phyloP scores from a whole-genome alignment of 2,113 vertebrate species.

The Otis tarda region DNA sequence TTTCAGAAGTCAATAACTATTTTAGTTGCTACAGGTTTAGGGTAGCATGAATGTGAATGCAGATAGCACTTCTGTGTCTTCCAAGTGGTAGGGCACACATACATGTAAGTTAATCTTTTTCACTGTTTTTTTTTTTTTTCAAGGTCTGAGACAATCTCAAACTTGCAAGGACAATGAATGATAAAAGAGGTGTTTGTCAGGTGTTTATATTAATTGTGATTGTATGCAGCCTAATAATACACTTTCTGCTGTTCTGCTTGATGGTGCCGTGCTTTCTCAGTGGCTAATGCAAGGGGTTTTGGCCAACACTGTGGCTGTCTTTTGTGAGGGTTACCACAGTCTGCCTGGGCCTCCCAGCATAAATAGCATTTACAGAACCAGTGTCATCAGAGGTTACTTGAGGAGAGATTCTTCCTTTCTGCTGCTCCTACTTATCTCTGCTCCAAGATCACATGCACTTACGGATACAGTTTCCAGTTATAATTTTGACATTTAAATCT shows the following conservation, averaged over 20 bases:
- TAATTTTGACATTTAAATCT: slow-evolving; percentile 3
- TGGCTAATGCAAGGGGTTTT: neutral
- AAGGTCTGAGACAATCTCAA: neutral
- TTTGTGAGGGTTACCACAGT: neutral
- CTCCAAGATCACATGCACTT: rapidly evolving
- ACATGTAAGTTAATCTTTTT: neutral
- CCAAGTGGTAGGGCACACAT: neutral
- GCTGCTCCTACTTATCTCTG: neutral
- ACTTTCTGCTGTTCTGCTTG: neutral
- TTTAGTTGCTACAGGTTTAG: neutral
- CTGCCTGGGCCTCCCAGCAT: neutral
- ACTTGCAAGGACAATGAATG: neutral
- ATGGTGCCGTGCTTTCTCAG: neutral
- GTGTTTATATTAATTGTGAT: neutral
- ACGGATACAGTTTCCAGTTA: neutral
- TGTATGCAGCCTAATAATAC: neutral
- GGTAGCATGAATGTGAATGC: neutral
- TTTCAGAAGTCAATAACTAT: neutral
- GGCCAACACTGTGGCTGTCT: neutral
- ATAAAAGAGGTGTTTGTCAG: neutral
- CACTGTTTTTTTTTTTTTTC: neutral
- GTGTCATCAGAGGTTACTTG: neutral
- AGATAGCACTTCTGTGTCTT: neutral
- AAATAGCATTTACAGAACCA: neutral
- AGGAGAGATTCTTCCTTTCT: neutral